Conservation (phyloP, 2,888 invertebrate species). For the Drosophila ustulata region DNA sequence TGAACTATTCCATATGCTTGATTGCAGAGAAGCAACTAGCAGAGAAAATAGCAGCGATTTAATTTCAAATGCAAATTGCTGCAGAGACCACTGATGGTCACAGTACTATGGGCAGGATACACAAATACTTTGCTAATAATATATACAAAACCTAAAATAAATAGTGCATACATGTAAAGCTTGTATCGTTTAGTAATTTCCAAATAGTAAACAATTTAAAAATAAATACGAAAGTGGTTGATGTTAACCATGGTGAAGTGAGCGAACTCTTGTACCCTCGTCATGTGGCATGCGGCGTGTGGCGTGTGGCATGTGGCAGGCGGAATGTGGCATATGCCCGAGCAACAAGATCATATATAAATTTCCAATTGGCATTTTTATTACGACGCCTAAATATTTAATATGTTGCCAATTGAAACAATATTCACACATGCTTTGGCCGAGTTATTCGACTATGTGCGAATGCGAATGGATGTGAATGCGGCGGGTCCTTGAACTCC, state of each 20-base stretch:
- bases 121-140: not conserved
- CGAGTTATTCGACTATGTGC: constrained; percentile 8
- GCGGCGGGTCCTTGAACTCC: constrained; percentile 45
- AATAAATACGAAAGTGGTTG: too few species aligned
- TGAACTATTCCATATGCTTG: not conserved
- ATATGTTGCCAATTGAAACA: constrained; percentile 55
- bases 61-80: constrained; percentile 41
- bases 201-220: too few species aligned
- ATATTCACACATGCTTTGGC: constrained; percentile 24
- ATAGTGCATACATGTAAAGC: too few species aligned
- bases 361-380: constrained; percentile 62
- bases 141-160: too few species aligned
- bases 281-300: constrained; percentile 18
- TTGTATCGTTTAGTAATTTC: too few species aligned
- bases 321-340: constrained; percentile 26
- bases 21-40: not conserved
- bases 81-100: not conserved
- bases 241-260: too few species aligned
- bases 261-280: constrained; percentile 23
- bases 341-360: constrained; percentile 24
- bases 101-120: not conserved
- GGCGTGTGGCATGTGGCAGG: constrained; percentile 15
- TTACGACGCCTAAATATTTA: constrained; percentile 64
- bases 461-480: not conserved
- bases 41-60: constrained; percentile 3